Evolutionary conservation across 2,113 vertebrate species (phyloP).

Genomic region (Chrysochloris asiatica): DNA sequence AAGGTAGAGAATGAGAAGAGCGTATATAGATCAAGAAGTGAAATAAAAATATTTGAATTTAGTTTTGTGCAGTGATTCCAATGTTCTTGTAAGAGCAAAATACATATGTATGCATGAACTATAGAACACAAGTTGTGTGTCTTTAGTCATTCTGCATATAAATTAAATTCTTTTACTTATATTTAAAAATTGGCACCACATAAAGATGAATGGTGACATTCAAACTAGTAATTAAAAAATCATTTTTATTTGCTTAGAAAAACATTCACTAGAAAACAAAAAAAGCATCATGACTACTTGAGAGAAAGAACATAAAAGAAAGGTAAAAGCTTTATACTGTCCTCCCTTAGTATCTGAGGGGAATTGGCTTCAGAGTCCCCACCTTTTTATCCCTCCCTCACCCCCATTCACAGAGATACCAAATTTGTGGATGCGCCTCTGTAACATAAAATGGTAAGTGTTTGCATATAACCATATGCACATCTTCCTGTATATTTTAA

Average conservation of each 20-base stretch:
- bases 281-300: background rate
- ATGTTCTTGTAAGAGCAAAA: background rate
- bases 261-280: background rate
- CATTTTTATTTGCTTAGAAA: background rate
- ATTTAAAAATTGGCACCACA: background rate
- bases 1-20: background rate
- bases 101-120: background rate
- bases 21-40: background rate
- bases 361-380: too few relatives aligned
- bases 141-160: background rate
- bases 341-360: too few relatives aligned
- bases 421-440: too few relatives aligned
- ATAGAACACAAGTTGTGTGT: background rate
- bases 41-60: background rate
- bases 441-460: too few relatives aligned
- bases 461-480: too few relatives aligned
- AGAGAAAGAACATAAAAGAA: background rate
- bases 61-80: background rate
- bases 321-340: background rate
- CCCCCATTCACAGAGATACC: too few relatives aligned
- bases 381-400: too few relatives aligned
- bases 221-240: background rate
- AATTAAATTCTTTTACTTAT: background rate
- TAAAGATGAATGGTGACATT: too few relatives aligned
- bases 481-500: too few relatives aligned